Evolutionary conservation across 2,888 invertebrate species (phyloP), one percentile per base, ranked within the genome.

Genomic region (Ceramica pisi): DNA sequence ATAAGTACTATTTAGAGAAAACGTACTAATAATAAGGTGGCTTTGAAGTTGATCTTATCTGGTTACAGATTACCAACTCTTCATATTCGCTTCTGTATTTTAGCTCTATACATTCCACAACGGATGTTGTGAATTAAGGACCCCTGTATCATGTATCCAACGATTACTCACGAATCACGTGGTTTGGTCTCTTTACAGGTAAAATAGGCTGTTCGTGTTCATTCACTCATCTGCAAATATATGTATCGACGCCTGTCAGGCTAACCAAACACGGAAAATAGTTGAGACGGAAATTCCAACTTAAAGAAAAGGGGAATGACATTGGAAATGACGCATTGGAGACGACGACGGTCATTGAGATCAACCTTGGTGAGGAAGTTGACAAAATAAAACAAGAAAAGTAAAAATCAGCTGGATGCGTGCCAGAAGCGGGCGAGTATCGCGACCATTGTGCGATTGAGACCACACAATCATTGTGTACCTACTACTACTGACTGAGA

Each of bases 301-400:
- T 80, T 14, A 86, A 81, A n/a, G 75, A 75, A 86, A 88, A 90
- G 89, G 87, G 88, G 87, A 90, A 90, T 89, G 91, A 90, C 92
- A 91, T 92, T 91, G 89, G 88, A 85, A 81, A 86, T 83, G 84
- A 87, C 86, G 86, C 84, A 73, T 71, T 60, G 48, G 21, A 61
- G 65, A 75, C 69, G 66, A 84, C 87, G 83, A 84, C 86, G 84
- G 88, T 88, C 90, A 92, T 91, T 92, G 86, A 89, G 84, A 87
- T 81, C 88, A 91, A 91, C 93, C 94, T 93, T 94, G 94, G 83
- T 82, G 82, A 84, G 83, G 88, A 92, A 92, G 92, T 93, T 94
- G 94, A 94, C 93, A 93, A 93, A 93, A 91, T 91, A 90, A 86
- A 87, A 82, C 80, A 80, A 85, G 88, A 90, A 92, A 92, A 92